A percentile compares a stretch with the other conserved stretches of the same genome.
Evolutionary conservation across 1,140 invertebrate species (phyloP).

Genomic region (Hylaeus anthracinus): DNA sequence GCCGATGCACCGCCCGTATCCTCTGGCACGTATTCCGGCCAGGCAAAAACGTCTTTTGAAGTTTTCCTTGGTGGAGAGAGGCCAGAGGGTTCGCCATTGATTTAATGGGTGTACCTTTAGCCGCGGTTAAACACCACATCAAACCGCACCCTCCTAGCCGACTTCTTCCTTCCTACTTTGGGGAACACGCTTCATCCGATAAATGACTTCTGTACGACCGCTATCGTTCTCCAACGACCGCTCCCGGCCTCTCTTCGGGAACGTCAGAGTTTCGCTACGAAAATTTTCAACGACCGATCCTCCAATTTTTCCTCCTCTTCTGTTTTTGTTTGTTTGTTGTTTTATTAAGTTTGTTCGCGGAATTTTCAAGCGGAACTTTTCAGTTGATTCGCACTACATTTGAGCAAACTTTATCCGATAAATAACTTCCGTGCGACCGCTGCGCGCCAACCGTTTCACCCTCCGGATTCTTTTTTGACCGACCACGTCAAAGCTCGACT

Average conservation of each 20-base stretch:
- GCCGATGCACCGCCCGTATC: conserved; percentile 36
- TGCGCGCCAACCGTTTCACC: too few species aligned
- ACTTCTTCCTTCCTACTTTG: conserved; percentile 31
- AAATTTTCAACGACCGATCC: conserved; percentile 13
- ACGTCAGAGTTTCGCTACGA: conserved; percentile 48
- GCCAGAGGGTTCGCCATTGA: conserved; percentile 47
- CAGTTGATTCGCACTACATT: too few species aligned
- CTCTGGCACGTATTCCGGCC: conserved; percentile 18
- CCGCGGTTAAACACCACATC: conserved; percentile 63
- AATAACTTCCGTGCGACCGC: too few species aligned
- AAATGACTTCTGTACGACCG: conserved; percentile 50
- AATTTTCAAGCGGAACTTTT: too few species aligned
- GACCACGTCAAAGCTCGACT: too few species aligned
- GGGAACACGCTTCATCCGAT: conserved; percentile 50
- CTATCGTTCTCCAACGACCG: conserved; percentile 29
- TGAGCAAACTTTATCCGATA: too few species aligned
- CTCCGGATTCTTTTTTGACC: too few species aligned
- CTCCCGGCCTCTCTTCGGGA: conserved; percentile 1
- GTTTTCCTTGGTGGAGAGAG: conserved; percentile 41
- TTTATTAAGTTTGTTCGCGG: too few species aligned
- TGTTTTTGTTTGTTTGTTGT: too few species aligned
- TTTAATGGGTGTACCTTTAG: conserved; percentile 58
- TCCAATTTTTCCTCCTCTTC: not conserved
- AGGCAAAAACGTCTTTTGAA: conserved; percentile 63
- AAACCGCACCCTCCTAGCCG: conserved; percentile 39